Conservation (phyloP, 2,888 invertebrate genomes). For the Meteorus cinctellus region DNA sequence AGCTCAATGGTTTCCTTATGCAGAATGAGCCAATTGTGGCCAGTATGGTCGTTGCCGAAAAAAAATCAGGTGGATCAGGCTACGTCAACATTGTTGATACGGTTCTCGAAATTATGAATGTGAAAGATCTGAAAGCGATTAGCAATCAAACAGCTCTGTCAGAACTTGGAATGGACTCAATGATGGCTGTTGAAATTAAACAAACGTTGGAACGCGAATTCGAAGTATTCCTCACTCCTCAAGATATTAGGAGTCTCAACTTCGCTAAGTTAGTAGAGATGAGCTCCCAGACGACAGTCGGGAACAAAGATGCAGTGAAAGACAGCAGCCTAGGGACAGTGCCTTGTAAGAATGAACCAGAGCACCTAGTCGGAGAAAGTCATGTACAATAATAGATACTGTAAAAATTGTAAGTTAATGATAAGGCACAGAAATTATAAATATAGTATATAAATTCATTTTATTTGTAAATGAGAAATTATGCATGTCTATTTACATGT, state of each 20-base stretch:
- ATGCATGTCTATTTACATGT: neutral
- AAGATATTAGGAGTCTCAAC: constrained; percentile 88
- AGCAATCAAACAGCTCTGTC: constrained; percentile 84
- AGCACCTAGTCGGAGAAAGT: too few relatives aligned
- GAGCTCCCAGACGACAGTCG: constrained; percentile 52
- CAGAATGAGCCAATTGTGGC: constrained; percentile 79
- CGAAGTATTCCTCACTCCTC: constrained; percentile 88
- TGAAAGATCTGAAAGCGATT: constrained; percentile 47
- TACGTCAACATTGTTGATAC: constrained; percentile 83
- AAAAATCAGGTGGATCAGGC: constrained; percentile 78
- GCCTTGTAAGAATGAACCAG: constrained; percentile 52
- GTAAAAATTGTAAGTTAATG: neutral
- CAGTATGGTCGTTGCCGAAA: constrained; percentile 92
- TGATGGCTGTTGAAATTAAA: constrained; percentile 98
- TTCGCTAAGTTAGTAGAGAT: constrained; percentile 78
- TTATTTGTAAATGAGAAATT: neutral
- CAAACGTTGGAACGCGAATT: constrained; percentile 92
- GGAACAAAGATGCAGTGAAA: constrained; percentile 31
- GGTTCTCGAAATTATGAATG: constrained; percentile 78
- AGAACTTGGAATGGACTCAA: constrained; percentile 96
- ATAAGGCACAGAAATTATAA: too few relatives aligned
- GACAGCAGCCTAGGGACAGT: constrained; percentile 39
- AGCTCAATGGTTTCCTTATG: constrained; percentile 84
- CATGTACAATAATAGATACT: too few relatives aligned
- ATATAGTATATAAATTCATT: neutral